A percentile compares a stretch with the other conserved stretches of the same genome.
Conservation (phyloP, 92 coral and sea anemone species). For the Siderastrea siderea region DNA sequence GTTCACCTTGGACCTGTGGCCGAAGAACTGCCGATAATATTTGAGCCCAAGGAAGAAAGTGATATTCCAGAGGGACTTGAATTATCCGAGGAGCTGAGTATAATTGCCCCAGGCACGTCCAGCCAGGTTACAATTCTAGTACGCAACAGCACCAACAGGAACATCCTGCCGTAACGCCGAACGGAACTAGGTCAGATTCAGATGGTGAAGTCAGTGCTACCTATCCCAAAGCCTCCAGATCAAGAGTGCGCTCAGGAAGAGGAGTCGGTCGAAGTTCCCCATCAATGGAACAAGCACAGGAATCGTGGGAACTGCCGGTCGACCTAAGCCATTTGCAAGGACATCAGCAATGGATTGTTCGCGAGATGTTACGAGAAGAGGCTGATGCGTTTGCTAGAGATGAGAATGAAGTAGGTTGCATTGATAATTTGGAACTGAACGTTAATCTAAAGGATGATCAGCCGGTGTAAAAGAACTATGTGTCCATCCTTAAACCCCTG, state of each 20-base stretch:
- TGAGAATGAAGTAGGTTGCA: neutral
- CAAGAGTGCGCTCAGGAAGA: too few relatives aligned
- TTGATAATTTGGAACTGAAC: too few relatives aligned
- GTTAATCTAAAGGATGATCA: too few relatives aligned
- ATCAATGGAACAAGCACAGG: neutral
- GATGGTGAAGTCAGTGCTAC: neutral
- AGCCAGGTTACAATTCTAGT: neutral
- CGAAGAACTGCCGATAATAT: slow-evolving; percentile 9
- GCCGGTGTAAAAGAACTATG: too few relatives aligned
- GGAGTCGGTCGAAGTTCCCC: too few relatives aligned
- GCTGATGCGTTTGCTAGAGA: neutral
- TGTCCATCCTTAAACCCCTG: too few relatives aligned
- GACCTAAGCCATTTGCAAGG: neutral
- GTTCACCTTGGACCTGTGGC: slow-evolving; percentile 3
- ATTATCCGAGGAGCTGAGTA: slow-evolving; percentile 14
- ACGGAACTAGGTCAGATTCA: neutral
- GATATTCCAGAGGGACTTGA: slow-evolving; percentile 18
- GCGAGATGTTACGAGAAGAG: neutral
- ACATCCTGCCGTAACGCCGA: neutral
- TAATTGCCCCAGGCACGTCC: neutral
- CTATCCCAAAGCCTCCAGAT: too few relatives aligned
- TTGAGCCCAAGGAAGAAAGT: slow-evolving; percentile 24
- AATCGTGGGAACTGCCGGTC: slow-evolving; percentile 5
- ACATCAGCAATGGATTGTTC: neutral
- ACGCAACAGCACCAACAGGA: neutral